Conservation (phyloP, 1,140 invertebrate genomes). For the Bombus difficillimus region DNA sequence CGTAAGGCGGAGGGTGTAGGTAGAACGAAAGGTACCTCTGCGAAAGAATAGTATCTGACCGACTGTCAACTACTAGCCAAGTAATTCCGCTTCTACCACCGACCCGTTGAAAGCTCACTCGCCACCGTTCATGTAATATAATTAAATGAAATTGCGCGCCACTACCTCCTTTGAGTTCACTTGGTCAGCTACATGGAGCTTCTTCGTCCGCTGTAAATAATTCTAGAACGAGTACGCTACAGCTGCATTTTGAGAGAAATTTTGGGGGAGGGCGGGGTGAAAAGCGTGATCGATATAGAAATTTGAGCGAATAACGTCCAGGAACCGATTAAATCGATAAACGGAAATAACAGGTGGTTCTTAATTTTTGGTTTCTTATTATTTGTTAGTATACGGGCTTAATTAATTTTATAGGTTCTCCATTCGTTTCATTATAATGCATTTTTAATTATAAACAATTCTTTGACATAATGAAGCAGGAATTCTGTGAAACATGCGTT, state of each 20-base stretch:
- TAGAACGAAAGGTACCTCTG: background rate
- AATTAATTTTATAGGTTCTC: background rate
- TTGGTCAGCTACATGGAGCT: background rate
- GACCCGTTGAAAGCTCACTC: background rate
- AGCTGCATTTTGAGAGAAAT: background rate
- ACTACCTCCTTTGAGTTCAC: background rate
- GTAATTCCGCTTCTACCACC: background rate
- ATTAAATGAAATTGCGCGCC: constrained; percentile 38
- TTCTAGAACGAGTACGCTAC: background rate
- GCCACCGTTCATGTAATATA: constrained; percentile 19
- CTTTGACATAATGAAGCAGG: background rate
- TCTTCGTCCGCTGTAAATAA: background rate
- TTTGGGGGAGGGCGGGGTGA: background rate
- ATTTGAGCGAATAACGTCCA: background rate
- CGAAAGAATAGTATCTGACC: constrained; percentile 16
- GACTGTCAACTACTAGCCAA: constrained; percentile 23
- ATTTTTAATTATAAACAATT: background rate
- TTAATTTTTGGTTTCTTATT: background rate
- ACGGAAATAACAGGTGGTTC: background rate
- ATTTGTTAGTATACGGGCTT: background rate
- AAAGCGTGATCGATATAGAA: background rate
- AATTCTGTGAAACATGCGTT: background rate
- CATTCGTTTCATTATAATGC: background rate
- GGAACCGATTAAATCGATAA: background rate
- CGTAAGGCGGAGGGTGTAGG: background rate